Conservation (phyloP, 2,888 invertebrate species). For the Rotaria macrura region DNA sequence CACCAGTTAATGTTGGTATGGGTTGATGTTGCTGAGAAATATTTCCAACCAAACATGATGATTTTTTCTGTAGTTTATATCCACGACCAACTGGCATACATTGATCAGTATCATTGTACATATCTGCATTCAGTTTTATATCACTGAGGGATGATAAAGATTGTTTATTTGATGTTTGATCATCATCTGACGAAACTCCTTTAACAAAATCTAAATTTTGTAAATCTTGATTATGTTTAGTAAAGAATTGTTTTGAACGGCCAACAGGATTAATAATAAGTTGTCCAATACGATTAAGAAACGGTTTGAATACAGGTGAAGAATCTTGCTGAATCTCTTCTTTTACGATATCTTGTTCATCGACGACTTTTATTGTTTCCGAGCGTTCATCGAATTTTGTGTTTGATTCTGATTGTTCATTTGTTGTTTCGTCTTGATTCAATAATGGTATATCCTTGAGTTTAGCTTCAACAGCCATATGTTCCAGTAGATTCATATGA, state of each 20-base stretch:
- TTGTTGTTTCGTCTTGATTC: background rate
- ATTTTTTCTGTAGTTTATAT: background rate
- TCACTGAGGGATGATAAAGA: background rate
- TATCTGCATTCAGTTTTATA: background rate
- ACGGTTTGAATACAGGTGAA: background rate
- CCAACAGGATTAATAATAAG: constrained; percentile 14
- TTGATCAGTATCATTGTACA: background rate
- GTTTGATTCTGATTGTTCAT: background rate
- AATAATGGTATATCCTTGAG: background rate
- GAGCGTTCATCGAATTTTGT: background rate
- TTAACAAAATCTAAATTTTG: background rate
- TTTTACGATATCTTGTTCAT: background rate
- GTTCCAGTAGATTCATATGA: background rate
- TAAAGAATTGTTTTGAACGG: constrained; percentile 13
- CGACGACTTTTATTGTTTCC: background rate
- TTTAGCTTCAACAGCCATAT: background rate
- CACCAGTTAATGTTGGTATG: background rate
- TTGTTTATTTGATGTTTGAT: background rate
- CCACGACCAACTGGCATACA: background rate
- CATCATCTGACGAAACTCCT: background rate
- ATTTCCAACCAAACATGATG: background rate
- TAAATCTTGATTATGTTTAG: background rate
- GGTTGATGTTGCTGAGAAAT: background rate
- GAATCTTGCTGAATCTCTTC: background rate
- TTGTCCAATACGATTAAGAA: constrained; percentile 13